These are phyloP conservation scores for Taxidea taxus DNA, from an alignment of 2,113 vertebrate species.

Conservation along the genomic window DNA sequence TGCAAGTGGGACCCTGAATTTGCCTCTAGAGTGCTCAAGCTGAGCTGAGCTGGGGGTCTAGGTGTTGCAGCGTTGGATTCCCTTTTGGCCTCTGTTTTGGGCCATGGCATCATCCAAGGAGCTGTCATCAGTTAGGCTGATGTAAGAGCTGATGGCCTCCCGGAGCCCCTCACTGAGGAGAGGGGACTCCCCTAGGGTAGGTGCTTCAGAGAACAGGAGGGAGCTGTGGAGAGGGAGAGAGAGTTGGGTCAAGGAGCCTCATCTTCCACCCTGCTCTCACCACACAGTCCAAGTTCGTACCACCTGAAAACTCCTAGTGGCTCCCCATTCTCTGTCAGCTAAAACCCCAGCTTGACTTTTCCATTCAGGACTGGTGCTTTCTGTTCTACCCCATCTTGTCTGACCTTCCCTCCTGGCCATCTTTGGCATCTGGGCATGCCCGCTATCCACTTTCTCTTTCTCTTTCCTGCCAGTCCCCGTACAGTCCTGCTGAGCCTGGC, in stretches of 20 bases:
- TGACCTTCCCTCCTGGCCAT: neutral
- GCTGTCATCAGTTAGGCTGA: conserved; percentile 83
- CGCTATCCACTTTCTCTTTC: neutral
- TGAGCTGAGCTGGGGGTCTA: conserved; percentile 37
- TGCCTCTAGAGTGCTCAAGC: neutral
- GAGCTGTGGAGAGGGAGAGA: conserved; percentile 77
- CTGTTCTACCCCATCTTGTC: neutral
- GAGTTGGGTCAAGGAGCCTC: fast-evolving
- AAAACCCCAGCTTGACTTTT: neutral
- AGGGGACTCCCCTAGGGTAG: conserved; percentile 68
- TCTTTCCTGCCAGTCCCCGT: neutral
- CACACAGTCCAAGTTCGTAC: neutral
- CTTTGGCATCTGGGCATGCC: neutral
- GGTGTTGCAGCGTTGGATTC: conserved; percentile 61
- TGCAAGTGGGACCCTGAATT: neutral
- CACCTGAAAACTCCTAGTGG: neutral
- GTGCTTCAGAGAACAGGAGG: conserved; percentile 77
- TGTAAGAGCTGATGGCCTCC: conserved; percentile 90
- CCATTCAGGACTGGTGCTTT: neutral
- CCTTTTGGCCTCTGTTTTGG: neutral
- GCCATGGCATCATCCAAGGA: neutral
- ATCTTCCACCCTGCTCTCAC: neutral
- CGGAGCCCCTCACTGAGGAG: conserved; percentile 89
- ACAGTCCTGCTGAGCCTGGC: neutral
- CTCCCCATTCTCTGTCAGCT: neutral